Conservation (phyloP, 1,140 invertebrate species). For the Akabosia matsudoensis region DNA sequence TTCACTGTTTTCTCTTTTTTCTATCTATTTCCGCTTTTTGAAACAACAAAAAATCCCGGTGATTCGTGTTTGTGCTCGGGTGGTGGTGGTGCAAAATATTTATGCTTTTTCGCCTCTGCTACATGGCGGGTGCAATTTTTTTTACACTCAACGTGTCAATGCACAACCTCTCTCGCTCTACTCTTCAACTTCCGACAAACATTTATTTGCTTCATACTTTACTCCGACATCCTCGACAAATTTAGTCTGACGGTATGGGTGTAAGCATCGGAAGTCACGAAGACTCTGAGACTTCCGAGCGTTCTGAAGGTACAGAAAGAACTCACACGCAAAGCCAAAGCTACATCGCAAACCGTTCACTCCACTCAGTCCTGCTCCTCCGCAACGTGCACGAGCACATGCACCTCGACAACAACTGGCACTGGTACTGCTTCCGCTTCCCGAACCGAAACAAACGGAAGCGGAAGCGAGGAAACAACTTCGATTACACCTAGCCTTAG, state of each 20-base stretch:
- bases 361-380: slow-evolving; percentile 27
- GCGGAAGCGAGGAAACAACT: background rate
- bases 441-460: slow-evolving; percentile 21
- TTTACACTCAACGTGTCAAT: background rate
- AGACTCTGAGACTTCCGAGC: slow-evolving; percentile 40
- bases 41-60: too few relatives aligned
- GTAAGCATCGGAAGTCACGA: slow-evolving; percentile 34
- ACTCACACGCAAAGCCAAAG: slow-evolving; percentile 23
- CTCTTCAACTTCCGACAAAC: background rate
- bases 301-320: slow-evolving; percentile 39
- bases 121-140: background rate
- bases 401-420: slow-evolving; percentile 20
- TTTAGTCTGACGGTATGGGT: slow-evolving; percentile 36
- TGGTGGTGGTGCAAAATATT: background rate
- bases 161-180: background rate
- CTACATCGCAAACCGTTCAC: slow-evolving; percentile 31
- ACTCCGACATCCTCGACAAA: background rate
- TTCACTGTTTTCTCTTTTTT: background rate
- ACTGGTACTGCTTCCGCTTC: slow-evolving; percentile 30
- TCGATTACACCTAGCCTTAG: background rate
- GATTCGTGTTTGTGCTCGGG: background rate
- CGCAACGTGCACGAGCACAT: slow-evolving; percentile 28
- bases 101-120: background rate
- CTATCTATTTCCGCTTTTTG: background rate
- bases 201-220: background rate